phyloP scores from a whole-genome alignment of 2,797 vertebrate genomes.

The Aotus griseimembra region DNA sequence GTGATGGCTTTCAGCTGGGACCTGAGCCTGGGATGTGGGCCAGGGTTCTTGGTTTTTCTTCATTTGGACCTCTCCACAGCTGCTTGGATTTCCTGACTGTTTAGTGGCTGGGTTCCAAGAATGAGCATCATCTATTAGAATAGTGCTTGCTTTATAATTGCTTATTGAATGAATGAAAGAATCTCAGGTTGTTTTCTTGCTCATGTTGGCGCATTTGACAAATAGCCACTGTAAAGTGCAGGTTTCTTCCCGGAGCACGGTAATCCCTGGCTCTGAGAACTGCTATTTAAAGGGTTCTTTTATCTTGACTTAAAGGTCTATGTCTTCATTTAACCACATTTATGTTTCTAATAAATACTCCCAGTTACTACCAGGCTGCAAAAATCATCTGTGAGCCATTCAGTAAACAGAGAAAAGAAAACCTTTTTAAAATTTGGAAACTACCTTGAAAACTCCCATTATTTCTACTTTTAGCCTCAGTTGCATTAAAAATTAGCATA shows the following conservation, averaged over 20 bases:
- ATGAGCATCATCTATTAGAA: not conserved
- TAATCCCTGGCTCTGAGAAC: not conserved
- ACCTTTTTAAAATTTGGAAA: constrained; percentile 2
- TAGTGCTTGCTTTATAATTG: not conserved
- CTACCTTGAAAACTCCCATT: not conserved
- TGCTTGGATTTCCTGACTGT: not conserved
- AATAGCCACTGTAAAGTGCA: not conserved
- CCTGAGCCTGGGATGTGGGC: not conserved
- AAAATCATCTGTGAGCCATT: constrained; percentile 24
- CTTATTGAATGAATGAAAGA: not conserved
- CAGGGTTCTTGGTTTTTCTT: not conserved
- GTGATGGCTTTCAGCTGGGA: not conserved
- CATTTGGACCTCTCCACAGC: not conserved
- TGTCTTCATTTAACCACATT: not conserved
- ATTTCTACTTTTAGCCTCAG: not conserved
- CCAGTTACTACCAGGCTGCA: not conserved
- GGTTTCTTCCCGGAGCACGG: not conserved
- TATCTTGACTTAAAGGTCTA: not conserved
- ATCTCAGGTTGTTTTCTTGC: not conserved
- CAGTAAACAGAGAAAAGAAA: constrained; percentile 24
- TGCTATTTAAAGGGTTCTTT: not conserved
- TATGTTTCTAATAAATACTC: not conserved
- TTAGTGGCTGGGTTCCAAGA: not conserved
- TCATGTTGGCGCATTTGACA: not conserved
- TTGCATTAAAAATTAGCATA: constrained; percentile 32